Evolutionary conservation across 1,140 invertebrate species (phyloP), one percentile per base, ranked within the genome.

Genomic region (Anagrus nilaparvatae): DNA sequence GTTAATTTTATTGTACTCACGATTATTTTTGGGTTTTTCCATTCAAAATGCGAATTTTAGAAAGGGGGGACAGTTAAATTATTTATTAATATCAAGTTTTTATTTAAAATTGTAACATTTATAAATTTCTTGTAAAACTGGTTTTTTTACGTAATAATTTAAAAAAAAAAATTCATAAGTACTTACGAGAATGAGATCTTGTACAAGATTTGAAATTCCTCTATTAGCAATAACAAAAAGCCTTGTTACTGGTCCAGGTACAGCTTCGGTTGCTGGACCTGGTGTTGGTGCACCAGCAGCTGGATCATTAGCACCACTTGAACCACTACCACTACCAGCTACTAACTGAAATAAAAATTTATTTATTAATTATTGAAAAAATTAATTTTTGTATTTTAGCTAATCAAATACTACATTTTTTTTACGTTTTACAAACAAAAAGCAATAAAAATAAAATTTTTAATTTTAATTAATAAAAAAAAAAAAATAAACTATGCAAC

Each of bases 161-260:
- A 33, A 25, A 41, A 13, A 17, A 12, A 21, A 36, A 23, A 13
- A 23, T 19, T 3, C 16, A 8, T 18, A 0, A 18, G 2, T 40
- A 67, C 71, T 74, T 60, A 83, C 80, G 57, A 88, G 73, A 66
- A 87, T 87, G 50, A 88, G 74, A 65, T 88, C 85, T 62, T 87
- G 84, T 44, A 87, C 76, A 49, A 88, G 73, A 61, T 87, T 87
- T 51, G 84, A 81, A 51, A 87, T 76, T 46, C 85, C 84, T 50
- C 84, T 70, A 61, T 88, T 88, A 49, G 83, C 83, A 47, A 88
- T 78, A 49, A 88, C 83, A 58, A 87, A 84, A 7, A 87, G 73
- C 57, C 85, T 74, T 31, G 85, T 88, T 48, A 87, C 78, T 12
- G 85, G 85, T 57, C 85, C 85, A 59, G 85, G 84, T 46, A 87